A percentile compares a stretch with the other conserved stretches of the same genome.
These are phyloP conservation scores for Kryptolebias ocellatus DNA, from an alignment of 2,797 vertebrate species.

Conservation along the genomic window DNA sequence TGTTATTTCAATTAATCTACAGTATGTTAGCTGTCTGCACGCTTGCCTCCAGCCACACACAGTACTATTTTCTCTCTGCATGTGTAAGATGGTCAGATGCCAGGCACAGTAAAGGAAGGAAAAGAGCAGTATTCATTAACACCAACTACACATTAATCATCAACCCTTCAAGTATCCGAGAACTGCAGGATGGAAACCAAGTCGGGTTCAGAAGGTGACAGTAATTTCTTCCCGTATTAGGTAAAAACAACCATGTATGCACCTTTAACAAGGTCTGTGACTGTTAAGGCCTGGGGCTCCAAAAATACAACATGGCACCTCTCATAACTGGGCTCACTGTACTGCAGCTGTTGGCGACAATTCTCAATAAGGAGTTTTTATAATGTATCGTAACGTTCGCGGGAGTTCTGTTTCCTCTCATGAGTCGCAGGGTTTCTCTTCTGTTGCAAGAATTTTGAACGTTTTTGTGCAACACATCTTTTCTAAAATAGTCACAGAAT, in stretches of 20 bases:
- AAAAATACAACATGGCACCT: no score
- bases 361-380: no score
- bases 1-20: constrained; percentile 26
- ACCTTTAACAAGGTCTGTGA: constrained; percentile 25
- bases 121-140: constrained; percentile 59
- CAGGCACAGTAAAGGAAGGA: constrained; percentile 54
- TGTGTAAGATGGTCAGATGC: constrained; percentile 57
- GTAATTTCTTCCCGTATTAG: background rate
- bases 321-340: no score
- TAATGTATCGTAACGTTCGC: no score
- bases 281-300: background rate
- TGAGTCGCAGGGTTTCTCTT: no score
- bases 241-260: no score
- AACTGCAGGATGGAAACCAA: constrained; percentile 38
- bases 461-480: no score
- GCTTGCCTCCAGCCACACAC: constrained; percentile 42
- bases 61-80: constrained; percentile 39
- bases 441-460: no score
- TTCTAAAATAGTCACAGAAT: no score
- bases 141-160: constrained; percentile 62
- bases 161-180: constrained; percentile 31
- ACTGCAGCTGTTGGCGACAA: no score
- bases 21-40: constrained; percentile 10
- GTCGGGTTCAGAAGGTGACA: constrained; percentile 12
- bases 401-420: no score